phyloP scores from a whole-genome alignment of 2,888 invertebrate species.

The Trachelus tabidus region DNA sequence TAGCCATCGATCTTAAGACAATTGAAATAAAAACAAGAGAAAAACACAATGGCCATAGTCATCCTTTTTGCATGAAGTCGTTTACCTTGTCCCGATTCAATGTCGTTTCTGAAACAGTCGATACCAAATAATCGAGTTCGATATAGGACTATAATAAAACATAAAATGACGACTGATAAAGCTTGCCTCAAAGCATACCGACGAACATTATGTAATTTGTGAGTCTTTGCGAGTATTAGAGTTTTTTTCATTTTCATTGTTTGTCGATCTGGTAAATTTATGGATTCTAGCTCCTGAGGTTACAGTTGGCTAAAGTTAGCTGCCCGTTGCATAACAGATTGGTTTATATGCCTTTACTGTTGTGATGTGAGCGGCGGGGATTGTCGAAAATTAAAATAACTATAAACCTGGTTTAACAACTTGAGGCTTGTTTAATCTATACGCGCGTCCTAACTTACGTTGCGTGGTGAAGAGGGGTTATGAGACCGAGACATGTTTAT shows the following conservation, averaged over 20 bases:
- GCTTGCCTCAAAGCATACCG: not conserved
- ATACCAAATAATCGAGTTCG: too few relatives aligned
- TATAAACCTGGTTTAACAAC: too few relatives aligned
- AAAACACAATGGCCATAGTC: not conserved
- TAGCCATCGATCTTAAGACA: not conserved
- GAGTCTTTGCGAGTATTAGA: not conserved
- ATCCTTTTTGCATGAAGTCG: not conserved
- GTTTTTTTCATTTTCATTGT: too few relatives aligned
- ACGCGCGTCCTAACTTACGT: too few relatives aligned
- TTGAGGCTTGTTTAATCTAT: too few relatives aligned
- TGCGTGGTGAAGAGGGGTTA: too few relatives aligned
- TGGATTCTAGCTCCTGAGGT: not conserved
- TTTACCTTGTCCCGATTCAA: not conserved
- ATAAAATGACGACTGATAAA: not conserved
- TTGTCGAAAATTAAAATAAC: too few relatives aligned
- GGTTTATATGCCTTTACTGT: conserved; percentile 25
- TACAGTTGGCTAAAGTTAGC: not conserved
- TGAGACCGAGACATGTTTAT: too few relatives aligned
- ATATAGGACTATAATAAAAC: not conserved
- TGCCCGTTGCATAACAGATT: conserved; percentile 49
- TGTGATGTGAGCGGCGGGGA: too few relatives aligned
- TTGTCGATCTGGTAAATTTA: too few relatives aligned
- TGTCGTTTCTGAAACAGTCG: too few relatives aligned
- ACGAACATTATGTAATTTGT: not conserved
- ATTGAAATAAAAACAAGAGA: not conserved